Percentiles rank a stretch among this genome's conserved stretches.
Evolutionary conservation across 1,140 invertebrate species (phyloP).

Genomic region (Macrocentrus cingulum): DNA sequence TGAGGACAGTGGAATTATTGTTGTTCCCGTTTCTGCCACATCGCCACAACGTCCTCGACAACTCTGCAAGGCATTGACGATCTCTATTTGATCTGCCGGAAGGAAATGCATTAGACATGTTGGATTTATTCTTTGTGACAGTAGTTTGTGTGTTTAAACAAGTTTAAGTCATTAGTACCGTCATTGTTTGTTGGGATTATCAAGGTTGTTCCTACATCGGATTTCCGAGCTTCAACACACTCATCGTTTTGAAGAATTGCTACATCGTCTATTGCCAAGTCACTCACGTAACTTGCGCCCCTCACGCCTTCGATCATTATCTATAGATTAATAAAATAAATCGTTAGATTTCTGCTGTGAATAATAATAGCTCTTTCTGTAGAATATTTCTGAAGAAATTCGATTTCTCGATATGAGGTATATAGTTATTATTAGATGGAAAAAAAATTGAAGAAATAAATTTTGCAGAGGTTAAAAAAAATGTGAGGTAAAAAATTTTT

Average conservation of each 20-base stretch:
- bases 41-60: constrained; percentile 49
- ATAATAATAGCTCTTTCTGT: neutral
- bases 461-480: too few relatives aligned
- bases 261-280: constrained; percentile 77
- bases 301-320: constrained; percentile 73
- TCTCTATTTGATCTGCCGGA: constrained; percentile 51
- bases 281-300: constrained; percentile 68
- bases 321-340: constrained; percentile 48
- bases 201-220: constrained; percentile 14
- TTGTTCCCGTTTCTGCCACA: constrained; percentile 28
- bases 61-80: constrained; percentile 46
- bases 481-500: too few relatives aligned
- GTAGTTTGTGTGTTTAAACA: too few relatives aligned
- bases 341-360: neutral
- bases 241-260: constrained; percentile 61
- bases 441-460: too few relatives aligned
- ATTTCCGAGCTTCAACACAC: constrained; percentile 37
- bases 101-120: too few relatives aligned
- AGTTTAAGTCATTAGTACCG: too few relatives aligned
- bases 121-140: too few relatives aligned
- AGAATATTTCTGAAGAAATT: neutral
- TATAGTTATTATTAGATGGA: constrained; percentile 6
- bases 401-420: neutral
- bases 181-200: constrained; percentile 31
- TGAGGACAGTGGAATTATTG: constrained; percentile 22